These are phyloP conservation scores for Nerophis ophidion DNA, from an alignment of 2,113 vertebrate species.

Conservation along the genomic window DNA sequence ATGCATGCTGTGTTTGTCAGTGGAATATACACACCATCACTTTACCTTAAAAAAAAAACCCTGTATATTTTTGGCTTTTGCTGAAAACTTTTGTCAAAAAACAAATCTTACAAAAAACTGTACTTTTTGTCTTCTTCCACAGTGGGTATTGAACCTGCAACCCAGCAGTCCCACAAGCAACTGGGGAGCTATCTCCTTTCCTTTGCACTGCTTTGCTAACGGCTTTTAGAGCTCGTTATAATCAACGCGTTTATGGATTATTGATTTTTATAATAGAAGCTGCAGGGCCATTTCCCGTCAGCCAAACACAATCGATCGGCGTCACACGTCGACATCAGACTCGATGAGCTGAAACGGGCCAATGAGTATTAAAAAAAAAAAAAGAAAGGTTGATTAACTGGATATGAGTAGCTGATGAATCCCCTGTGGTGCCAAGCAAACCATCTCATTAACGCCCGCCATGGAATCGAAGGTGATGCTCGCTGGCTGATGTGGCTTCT, in stretches of 20 bases:
- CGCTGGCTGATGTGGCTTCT: conserved; percentile 1
- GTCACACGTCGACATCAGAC: conserved; percentile 16
- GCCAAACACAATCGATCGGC: conserved; percentile 30
- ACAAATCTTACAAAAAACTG: no score
- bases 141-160: no score
- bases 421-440: conserved; percentile 27
- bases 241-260: conserved; percentile 30
- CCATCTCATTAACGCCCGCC: conserved; percentile 33
- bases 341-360: conserved; percentile 8
- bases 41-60: no score
- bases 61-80: no score
- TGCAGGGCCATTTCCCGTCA: conserved; percentile 21
- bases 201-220: no score
- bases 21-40: no score
- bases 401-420: conserved; percentile 30
- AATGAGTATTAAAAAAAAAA: conserved; percentile 11
- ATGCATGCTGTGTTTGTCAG: no score
- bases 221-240: conserved; percentile 39
- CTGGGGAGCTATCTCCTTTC: no score
- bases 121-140: no score
- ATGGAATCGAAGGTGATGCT: conserved; percentile 47
- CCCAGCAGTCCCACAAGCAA: no score
- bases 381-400: conserved; percentile 29
- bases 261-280: conserved; percentile 45
- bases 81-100: no score